Evolutionary conservation across 1,140 invertebrate genomes (phyloP).

Genomic region (Ptiloglossa arizonensis): DNA sequence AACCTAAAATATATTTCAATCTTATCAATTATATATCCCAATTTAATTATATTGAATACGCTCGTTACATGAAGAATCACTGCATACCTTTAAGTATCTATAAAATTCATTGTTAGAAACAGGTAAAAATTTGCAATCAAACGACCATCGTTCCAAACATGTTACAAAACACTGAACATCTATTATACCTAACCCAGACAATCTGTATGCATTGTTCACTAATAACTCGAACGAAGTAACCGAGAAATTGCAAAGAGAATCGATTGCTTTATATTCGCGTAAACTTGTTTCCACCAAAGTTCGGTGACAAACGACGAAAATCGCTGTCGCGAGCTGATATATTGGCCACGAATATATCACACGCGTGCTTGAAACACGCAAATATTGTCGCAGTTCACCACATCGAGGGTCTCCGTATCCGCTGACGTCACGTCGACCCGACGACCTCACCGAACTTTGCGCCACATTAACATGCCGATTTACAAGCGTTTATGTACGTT

Average conservation of each 20-base stretch:
- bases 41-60: too few relatives aligned
- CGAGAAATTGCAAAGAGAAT: neutral
- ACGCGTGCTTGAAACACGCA: neutral
- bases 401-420: slow-evolving; percentile 76
- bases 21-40: too few relatives aligned
- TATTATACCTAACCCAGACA: too few relatives aligned
- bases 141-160: too few relatives aligned
- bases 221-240: too few relatives aligned
- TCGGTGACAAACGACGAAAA: neutral
- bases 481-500: slow-evolving; percentile 61
- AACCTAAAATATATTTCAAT: too few relatives aligned
- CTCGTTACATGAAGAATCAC: too few relatives aligned
- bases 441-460: slow-evolving; percentile 75
- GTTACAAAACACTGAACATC: too few relatives aligned
- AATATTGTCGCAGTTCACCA: slow-evolving; percentile 38
- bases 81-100: too few relatives aligned
- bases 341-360: neutral
- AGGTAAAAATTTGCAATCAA: too few relatives aligned
- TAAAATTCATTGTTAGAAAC: too few relatives aligned
- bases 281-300: neutral
- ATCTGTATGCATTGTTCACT: too few relatives aligned
- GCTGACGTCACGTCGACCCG: slow-evolving; percentile 76
- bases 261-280: neutral
- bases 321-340: neutral
- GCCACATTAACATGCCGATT: slow-evolving; percentile 73